phyloP scores from a whole-genome alignment of 2,113 vertebrate genomes.

The Malurus melanocephalus region DNA sequence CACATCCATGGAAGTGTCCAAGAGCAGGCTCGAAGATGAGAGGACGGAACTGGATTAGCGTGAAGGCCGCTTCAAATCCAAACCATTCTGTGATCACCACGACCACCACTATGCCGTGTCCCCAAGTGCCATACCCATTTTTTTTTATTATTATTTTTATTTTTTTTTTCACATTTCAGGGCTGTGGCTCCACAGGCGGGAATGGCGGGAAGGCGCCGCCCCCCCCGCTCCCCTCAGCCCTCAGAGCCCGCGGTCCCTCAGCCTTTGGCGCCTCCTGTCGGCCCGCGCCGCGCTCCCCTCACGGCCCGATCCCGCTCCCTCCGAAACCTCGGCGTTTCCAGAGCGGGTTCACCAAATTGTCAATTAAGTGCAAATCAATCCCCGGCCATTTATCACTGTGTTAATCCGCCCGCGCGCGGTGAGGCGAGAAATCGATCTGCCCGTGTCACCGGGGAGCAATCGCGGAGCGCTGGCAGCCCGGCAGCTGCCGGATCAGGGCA shows the following conservation, averaged over 20 bases:
- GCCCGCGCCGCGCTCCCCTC: not conserved
- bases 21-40: fast-evolving
- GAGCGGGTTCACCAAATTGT: constrained; percentile 90
- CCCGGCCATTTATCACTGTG: constrained; percentile 85
- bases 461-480: constrained; percentile 66
- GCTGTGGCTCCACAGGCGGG: not conserved
- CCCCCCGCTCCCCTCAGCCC: not conserved
- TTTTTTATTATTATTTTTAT: not conserved
- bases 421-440: constrained; percentile 68
- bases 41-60: not conserved
- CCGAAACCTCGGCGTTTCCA: constrained; percentile 72
- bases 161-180: not conserved
- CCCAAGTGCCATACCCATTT: fast-evolving
- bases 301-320: constrained; percentile 71
- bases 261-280: constrained; percentile 76
- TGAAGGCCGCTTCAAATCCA: not conserved
- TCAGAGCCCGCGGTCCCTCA: not conserved
- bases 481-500: constrained; percentile 60
- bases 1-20: not conserved
- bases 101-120: not conserved
- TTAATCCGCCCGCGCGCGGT: constrained; percentile 49
- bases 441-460: constrained; percentile 73
- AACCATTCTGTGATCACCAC: not conserved
- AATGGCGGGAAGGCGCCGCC: not conserved
- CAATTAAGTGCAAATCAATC: constrained; percentile 98